phyloP scores from a whole-genome alignment of 2,888 invertebrate genomes.

The Ecliptopera silaceata region DNA sequence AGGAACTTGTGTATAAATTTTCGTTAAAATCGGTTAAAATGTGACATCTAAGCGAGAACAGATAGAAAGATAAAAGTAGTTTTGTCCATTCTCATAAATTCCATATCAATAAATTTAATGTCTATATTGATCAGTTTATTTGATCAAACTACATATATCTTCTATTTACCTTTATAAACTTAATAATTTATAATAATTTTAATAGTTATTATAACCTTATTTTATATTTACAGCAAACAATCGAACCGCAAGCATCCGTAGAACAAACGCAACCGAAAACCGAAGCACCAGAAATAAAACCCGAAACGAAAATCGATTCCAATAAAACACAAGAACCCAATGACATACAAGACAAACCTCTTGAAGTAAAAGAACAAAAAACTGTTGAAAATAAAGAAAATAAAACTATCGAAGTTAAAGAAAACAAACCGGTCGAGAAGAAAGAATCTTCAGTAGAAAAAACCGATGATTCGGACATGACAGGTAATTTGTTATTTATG shows the following conservation, averaged over 20 bases:
- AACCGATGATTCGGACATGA: slow-evolving; percentile 81
- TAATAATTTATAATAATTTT: no score
- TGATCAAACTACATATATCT: no score
- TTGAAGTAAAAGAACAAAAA: slow-evolving; percentile 46
- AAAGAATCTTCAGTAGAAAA: neutral
- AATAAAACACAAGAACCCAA: slow-evolving; percentile 32
- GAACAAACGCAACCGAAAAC: slow-evolving; percentile 56
- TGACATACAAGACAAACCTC: slow-evolving; percentile 51
- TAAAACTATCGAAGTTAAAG: slow-evolving; percentile 51
- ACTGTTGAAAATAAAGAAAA: slow-evolving; percentile 39
- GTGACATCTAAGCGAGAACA: no score
- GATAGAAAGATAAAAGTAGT: no score
- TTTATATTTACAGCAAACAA: slow-evolving; percentile 47
- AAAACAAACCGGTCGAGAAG: neutral
- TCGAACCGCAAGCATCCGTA: slow-evolving; percentile 63
- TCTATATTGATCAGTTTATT: no score
- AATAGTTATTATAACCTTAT: no score
- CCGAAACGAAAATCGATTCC: slow-evolving; percentile 26
- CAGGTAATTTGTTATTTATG: slow-evolving; percentile 59
- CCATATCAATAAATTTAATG: no score
- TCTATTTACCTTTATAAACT: no score
- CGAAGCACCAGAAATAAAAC: slow-evolving; percentile 33
- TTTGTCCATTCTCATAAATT: no score
- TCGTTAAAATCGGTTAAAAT: no score
- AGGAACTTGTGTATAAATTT: no score